phyloP scores from a whole-genome alignment of 1,140 invertebrate genomes.

The Aphidius ervi region DNA sequence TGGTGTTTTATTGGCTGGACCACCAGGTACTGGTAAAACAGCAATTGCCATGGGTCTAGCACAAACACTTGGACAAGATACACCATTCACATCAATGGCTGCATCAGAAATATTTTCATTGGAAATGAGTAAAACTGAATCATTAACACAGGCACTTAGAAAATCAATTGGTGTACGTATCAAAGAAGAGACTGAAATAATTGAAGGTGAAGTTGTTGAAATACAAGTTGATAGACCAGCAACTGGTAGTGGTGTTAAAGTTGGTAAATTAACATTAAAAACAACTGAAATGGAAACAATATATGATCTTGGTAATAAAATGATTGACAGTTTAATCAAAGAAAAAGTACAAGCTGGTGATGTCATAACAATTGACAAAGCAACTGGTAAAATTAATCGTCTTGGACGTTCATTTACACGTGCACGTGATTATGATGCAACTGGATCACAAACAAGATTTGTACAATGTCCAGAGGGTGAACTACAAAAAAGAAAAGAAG shows the following conservation, averaged over 20 bases:
- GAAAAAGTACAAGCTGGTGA: conserved; percentile 97
- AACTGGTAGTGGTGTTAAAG: conserved; percentile 83
- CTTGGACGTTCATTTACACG: conserved; percentile 93
- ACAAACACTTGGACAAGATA: conserved; percentile 89
- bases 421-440: conserved; percentile 96
- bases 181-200: conserved; percentile 97
- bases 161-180: conserved; percentile 98
- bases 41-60: conserved; percentile 96
- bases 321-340: conserved; percentile 95
- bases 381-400: conserved; percentile 94
- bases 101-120: conserved; percentile 98
- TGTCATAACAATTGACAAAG: conserved; percentile 97
- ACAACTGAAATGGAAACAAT: conserved; percentile 99
- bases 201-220: conserved; percentile 98
- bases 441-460: conserved; percentile 88
- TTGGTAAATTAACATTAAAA: conserved; percentile 92
- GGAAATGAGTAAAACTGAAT: conserved; percentile 99
- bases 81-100: conserved; percentile 96
- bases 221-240: conserved; percentile 94
- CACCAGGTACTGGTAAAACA: conserved; percentile 97
- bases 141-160: conserved; percentile 92
- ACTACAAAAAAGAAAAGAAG: conserved; percentile 97
- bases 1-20: conserved; percentile 92
- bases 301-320: conserved; percentile 97
- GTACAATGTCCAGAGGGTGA: conserved; percentile 99